Evolutionary conservation across 2,113 vertebrate genomes (phyloP).

Genomic region (Picathartes gymnocephalus): DNA sequence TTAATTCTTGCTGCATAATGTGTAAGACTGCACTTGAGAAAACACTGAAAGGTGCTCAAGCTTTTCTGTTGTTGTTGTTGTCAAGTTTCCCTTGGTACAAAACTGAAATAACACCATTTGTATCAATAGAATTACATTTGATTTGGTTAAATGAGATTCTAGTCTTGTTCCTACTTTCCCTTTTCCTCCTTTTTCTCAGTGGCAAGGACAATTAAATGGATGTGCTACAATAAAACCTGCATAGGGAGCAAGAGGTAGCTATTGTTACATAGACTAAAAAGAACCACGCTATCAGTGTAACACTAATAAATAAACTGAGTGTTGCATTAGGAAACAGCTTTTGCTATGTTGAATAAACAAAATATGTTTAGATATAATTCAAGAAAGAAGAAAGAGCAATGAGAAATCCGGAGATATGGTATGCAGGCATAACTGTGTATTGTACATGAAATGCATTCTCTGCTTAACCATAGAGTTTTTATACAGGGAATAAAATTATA

Average conservation of each 20-base stretch:
- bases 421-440: background rate
- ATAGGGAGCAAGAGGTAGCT: background rate
- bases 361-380: background rate
- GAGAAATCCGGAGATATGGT: background rate
- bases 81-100: background rate
- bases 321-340: background rate
- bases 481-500: background rate
- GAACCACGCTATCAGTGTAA: accelerated
- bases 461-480: background rate
- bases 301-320: background rate
- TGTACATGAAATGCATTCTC: background rate
- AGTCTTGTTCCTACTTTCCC: background rate
- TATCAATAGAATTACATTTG: background rate
- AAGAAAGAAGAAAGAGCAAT: background rate
- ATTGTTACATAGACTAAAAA: background rate
- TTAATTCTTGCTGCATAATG: background rate
- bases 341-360: background rate
- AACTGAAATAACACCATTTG: background rate
- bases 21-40: background rate
- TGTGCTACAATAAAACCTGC: background rate
- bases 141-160: background rate
- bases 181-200: background rate
- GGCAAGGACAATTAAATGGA: background rate
- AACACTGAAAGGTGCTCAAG: background rate
- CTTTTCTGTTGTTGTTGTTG: background rate